Evolutionary conservation across 2,113 vertebrate species (phyloP).

Genomic region (Coturnix japonica): DNA sequence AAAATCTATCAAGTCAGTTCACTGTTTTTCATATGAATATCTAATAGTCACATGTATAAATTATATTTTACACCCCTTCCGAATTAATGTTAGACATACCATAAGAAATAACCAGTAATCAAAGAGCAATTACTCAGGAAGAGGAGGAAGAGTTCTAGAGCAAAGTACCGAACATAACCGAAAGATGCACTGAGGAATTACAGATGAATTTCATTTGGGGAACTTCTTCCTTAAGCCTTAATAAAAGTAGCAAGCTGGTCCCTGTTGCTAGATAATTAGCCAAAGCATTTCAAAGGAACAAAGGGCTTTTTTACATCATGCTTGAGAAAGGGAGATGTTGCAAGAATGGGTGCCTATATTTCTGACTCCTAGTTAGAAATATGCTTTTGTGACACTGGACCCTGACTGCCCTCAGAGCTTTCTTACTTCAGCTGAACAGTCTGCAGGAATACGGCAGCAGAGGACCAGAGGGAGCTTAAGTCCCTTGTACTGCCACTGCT

Average conservation of each 20-base stretch:
- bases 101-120: not conserved
- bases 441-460: not conserved
- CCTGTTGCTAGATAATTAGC: not conserved
- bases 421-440: not conserved
- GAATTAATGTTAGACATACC: not conserved
- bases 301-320: not conserved
- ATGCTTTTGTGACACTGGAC: not conserved
- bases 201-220: not conserved
- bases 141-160: not conserved
- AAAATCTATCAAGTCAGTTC: not conserved
- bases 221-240: not conserved
- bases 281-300: not conserved
- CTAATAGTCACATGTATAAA: not conserved
- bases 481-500: not conserved
- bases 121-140: not conserved
- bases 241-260: not conserved
- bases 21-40: not conserved
- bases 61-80: not conserved
- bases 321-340: not conserved
- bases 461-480: not conserved
- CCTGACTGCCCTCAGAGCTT: not conserved
- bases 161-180: not conserved
- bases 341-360: not conserved
- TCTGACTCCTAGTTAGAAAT: not conserved
- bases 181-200: not conserved